Percentiles rank a stretch among this genome's conserved stretches.
These are phyloP conservation scores for Rhodinocichla rosea DNA, from an alignment of 2,113 vertebrate species.

Conservation along the genomic window DNA sequence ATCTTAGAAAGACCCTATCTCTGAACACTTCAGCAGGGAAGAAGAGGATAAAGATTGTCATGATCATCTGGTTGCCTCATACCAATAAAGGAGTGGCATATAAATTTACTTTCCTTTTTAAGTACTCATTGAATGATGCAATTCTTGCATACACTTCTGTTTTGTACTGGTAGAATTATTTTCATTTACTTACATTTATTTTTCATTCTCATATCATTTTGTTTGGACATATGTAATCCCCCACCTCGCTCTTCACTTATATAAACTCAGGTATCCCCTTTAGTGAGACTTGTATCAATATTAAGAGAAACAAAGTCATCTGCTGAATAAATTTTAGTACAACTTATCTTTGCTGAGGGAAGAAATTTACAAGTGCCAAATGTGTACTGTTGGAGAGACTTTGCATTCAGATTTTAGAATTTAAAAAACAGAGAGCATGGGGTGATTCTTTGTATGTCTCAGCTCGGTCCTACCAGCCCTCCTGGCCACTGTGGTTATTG, in stretches of 20 bases:
- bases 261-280: not conserved
- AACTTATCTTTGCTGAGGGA: not conserved
- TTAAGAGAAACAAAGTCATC: not conserved
- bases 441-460: not conserved
- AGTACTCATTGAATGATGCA: not conserved
- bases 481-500: not conserved
- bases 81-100: not conserved
- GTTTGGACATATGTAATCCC: not conserved
- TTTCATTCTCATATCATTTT: not conserved
- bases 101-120: not conserved
- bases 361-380: not conserved
- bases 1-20: not conserved
- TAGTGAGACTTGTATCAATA: not conserved
- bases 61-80: not conserved
- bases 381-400: not conserved
- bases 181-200: not conserved
- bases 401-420: not conserved
- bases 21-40: not conserved
- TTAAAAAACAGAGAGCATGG: not conserved
- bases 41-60: not conserved
- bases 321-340: not conserved
- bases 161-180: not conserved
- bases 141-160: not conserved
- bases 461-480: not conserved
- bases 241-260: not conserved